A percentile compares a stretch with the other conserved stretches of the same genome.
These are phyloP conservation scores for Pseudochirops cupreus DNA, from an alignment of 2,797 vertebrate species.

Conservation along the genomic window DNA sequence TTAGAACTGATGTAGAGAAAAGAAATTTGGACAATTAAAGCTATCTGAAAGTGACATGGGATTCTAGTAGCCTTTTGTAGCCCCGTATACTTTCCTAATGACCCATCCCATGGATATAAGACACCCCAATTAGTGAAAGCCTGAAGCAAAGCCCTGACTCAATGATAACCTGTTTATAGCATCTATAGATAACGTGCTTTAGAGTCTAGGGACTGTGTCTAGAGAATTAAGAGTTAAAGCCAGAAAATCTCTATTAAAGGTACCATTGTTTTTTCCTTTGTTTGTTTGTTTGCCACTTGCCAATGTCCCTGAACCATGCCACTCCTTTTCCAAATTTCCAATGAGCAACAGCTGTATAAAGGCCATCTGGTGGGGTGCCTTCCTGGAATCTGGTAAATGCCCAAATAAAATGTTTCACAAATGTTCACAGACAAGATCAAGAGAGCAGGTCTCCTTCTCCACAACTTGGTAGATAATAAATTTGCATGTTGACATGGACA, in stretches of 20 bases:
- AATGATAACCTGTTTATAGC: not conserved
- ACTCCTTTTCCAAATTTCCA: not conserved
- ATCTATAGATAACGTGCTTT: not conserved
- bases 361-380: not conserved
- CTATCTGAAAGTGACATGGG: not conserved
- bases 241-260: not conserved
- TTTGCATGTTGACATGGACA: not conserved
- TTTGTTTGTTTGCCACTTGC: not conserved
- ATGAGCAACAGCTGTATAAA: not conserved
- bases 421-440: not conserved
- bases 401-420: slow-evolving; percentile 1
- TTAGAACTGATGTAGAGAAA: not conserved
- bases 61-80: not conserved
- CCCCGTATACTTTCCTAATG: not conserved
- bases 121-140: not conserved
- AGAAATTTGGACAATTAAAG: not conserved
- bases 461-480: not conserved
- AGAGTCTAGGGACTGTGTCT: not conserved
- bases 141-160: not conserved
- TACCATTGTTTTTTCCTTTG: not conserved
- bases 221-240: not conserved
- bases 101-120: not conserved
- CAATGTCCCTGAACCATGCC: not conserved
- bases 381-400: not conserved
- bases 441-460: not conserved